Evolutionary conservation across 2,113 vertebrate species (phyloP).

Genomic region (Neodon shergylaensis): DNA sequence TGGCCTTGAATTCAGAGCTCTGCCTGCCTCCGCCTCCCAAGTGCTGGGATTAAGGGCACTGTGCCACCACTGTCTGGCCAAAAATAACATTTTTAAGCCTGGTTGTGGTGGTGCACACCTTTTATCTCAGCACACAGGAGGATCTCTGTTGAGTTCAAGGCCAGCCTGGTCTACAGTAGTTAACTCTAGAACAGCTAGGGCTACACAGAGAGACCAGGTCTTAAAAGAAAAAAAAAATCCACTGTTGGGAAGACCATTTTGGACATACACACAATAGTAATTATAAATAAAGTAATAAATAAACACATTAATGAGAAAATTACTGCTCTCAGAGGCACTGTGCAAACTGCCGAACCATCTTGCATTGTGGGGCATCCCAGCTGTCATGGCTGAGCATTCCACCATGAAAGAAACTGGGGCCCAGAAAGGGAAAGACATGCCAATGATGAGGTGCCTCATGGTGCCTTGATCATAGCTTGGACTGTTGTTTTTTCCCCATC

Average conservation of each 20-base stretch:
- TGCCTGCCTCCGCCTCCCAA: background rate
- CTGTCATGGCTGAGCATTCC: background rate
- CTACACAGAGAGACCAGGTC: background rate
- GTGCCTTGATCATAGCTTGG: background rate
- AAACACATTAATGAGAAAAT: too few species aligned
- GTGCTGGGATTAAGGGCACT: background rate
- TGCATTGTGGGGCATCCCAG: background rate
- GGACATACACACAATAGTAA: background rate
- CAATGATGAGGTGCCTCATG: accelerated
- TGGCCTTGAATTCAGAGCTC: too few species aligned
- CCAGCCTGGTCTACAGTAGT: background rate
- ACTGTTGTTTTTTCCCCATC: background rate
- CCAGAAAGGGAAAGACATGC: background rate
- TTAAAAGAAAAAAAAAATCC: background rate
- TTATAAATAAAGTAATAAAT: background rate
- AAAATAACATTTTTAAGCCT: background rate
- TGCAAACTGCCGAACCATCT: background rate
- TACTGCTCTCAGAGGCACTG: background rate
- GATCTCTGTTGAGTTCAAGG: background rate
- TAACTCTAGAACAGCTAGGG: background rate
- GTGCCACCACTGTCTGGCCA: background rate
- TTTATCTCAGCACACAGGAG: background rate
- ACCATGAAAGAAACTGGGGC: background rate
- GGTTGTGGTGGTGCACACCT: background rate
- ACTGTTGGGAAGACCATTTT: background rate